Evolutionary conservation across 2,113 vertebrate genomes (phyloP).

Genomic region (Crotalus viridis): DNA sequence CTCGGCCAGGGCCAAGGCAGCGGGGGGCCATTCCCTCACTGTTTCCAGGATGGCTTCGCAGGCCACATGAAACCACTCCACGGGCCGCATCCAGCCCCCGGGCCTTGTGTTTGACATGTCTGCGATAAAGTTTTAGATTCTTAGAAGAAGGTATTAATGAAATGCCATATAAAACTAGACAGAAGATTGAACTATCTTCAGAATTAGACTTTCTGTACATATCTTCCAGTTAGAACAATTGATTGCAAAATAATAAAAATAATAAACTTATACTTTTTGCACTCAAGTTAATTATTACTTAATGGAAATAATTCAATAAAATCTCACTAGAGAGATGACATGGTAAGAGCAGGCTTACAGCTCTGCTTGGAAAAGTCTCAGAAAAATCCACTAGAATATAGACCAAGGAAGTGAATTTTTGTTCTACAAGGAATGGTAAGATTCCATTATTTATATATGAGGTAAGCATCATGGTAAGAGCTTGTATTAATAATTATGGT

Average conservation of each 20-base stretch:
- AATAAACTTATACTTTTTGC: not conserved
- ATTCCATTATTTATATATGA: not conserved
- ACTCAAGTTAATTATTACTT: not conserved
- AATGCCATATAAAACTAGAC: not conserved
- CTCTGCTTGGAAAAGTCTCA: not conserved
- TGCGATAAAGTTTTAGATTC: not conserved
- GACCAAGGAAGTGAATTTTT: not conserved
- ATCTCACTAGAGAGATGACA: not conserved
- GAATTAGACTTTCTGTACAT: not conserved
- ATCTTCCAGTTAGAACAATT: not conserved
- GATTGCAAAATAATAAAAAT: not conserved
- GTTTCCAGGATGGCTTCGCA: too few species aligned
- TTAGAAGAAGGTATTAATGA: not conserved
- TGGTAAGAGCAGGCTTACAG: not conserved
- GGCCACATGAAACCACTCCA: too few species aligned
- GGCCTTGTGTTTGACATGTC: too few species aligned
- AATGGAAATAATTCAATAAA: not conserved
- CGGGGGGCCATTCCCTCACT: too few species aligned
- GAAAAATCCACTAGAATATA: not conserved
- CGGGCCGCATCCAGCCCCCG: too few species aligned
- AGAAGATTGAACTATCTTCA: not conserved
- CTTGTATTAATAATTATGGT: not conserved
- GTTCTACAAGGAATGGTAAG: not conserved
- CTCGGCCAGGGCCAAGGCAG: too few species aligned
- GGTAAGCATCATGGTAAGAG: not conserved